Conservation (phyloP, 2,797 vertebrate genomes). For the Scarus forsteni region DNA sequence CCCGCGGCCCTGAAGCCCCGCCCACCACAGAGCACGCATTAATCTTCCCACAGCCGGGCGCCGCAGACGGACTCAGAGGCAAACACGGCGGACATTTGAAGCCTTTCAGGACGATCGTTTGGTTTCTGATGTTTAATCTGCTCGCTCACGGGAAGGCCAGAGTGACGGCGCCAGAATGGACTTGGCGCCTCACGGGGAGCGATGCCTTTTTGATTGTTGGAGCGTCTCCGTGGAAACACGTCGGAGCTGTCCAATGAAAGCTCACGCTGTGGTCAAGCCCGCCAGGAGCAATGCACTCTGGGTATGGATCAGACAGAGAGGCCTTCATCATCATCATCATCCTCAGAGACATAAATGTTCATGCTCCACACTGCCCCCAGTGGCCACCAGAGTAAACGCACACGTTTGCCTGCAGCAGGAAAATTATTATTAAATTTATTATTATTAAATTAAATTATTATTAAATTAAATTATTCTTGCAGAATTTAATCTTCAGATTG, state of each 20-base stretch:
- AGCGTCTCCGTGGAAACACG: conserved; percentile 22
- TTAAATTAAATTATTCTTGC: too few species aligned
- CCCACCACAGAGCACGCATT: conserved; percentile 84
- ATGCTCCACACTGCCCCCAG: too few species aligned
- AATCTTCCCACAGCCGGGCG: conserved; percentile 79
- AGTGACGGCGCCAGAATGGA: conserved; percentile 29
- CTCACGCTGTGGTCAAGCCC: conserved; percentile 23
- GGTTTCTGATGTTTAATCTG: conserved; percentile 24
- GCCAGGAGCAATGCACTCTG: conserved; percentile 23
- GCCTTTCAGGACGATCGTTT: conserved; percentile 13
- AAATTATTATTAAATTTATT: too few species aligned
- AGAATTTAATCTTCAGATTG: too few species aligned
- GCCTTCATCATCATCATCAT: too few species aligned
- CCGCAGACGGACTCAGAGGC: conserved; percentile 79
- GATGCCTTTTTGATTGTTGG: conserved; percentile 50
- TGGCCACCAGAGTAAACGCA: too few species aligned
- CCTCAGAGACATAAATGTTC: too few species aligned
- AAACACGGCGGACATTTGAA: conserved; percentile 83
- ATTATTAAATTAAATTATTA: too few species aligned
- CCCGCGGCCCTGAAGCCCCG: conserved; percentile 76
- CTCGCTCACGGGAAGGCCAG: conserved; percentile 28
- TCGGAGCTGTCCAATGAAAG: conserved; percentile 4
- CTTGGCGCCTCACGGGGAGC: conserved; percentile 46
- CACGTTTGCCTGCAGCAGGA: too few species aligned
- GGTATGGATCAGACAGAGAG: conserved; percentile 17